Base-by-base conservation (phyloP, 2,113 vertebrate genomes). In the Acanthochromis polyacanthus region DNA sequence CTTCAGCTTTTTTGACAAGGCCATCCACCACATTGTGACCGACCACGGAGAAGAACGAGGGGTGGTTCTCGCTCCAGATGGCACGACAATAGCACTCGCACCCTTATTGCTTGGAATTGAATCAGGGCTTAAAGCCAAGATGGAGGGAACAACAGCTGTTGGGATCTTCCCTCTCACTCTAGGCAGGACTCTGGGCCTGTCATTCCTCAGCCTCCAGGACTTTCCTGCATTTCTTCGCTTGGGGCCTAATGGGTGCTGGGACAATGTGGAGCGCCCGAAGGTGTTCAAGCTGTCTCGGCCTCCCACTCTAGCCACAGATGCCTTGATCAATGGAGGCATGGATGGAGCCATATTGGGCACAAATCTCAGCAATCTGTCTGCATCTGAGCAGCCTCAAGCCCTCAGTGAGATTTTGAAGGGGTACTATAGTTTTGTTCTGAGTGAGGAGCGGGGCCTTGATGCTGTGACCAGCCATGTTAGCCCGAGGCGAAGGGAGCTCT, bases 221-320 rank as follows among this genome's bases (percentile, higher is more conserved):
- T 73, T 86, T 0, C 46, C 46, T 0, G 53, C 83, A 4, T 36
- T 7, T 0, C 28, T 79, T 0, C 58, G 87, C 0, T 30, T 96
- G 58, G 96, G 95, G 7, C 94, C 92, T 0, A 80, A 86, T 0
- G 96, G 97, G 2, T 98, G 97, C 87, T 98, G 97, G 97, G 95
- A 98, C 23, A 89, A 81, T 0, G 63, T 95, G 4, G 85, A 86
- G 0, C 30, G 62, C 0, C 96, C 96, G 2, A 92, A 55, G 19
- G 79, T 84, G 43, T 97, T 96, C 88, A 95, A 91, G 5, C 75
- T 96, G 2, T 30, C 80, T 43, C 70, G 86, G 1, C 17, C 81
- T 11, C 73, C 92, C 17, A 85, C 94, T 12, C 72, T 84, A 0
- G 93, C 93, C 0, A 95, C 96, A 0, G 85, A 94, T 0, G 95